These are phyloP conservation scores for Brachystomella parvula DNA, from an alignment of 1,140 invertebrate genomes.

Conservation along the genomic window DNA sequence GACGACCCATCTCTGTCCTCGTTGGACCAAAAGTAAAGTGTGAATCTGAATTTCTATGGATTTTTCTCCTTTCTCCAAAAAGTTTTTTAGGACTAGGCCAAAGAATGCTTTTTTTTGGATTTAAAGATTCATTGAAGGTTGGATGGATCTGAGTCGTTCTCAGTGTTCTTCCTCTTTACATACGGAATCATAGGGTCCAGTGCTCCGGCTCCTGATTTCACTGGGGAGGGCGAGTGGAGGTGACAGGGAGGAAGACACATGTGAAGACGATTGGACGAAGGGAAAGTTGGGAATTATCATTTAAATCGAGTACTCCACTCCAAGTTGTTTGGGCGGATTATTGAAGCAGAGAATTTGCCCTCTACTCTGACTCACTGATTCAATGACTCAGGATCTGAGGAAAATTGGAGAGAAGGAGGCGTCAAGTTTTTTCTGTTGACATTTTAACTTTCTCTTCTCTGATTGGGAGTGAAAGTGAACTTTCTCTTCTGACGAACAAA, in stretches of 20 bases:
- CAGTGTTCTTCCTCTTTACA: neutral
- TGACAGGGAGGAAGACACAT: neutral
- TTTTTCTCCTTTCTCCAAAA: too few species aligned
- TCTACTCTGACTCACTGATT: too few species aligned
- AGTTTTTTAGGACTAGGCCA: too few species aligned
- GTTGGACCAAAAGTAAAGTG: slow-evolving; percentile 7
- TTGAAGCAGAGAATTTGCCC: too few species aligned
- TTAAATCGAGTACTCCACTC: neutral
- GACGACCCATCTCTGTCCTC: neutral
- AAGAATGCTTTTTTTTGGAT: too few species aligned
- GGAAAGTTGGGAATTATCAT: neutral
- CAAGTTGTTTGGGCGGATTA: too few species aligned
- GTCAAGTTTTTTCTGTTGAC: slow-evolving; percentile 8
- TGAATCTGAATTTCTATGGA: slow-evolving; percentile 5
- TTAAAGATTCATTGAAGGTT: too few species aligned
- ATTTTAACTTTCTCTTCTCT: slow-evolving; percentile 9
- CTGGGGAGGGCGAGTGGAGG: neutral
- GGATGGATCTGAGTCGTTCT: too few species aligned
- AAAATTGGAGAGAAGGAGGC: too few species aligned
- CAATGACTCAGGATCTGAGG: too few species aligned
- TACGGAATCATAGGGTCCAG: slow-evolving; percentile 3
- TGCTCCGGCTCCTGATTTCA: neutral
- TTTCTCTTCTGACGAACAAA: neutral
- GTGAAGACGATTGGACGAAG: neutral
- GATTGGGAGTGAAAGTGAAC: neutral